A percentile compares a stretch with the other conserved stretches of the same genome.
Evolutionary conservation across 2,113 vertebrate species (phyloP).

Genomic region (Dromaius novaehollandiae): DNA sequence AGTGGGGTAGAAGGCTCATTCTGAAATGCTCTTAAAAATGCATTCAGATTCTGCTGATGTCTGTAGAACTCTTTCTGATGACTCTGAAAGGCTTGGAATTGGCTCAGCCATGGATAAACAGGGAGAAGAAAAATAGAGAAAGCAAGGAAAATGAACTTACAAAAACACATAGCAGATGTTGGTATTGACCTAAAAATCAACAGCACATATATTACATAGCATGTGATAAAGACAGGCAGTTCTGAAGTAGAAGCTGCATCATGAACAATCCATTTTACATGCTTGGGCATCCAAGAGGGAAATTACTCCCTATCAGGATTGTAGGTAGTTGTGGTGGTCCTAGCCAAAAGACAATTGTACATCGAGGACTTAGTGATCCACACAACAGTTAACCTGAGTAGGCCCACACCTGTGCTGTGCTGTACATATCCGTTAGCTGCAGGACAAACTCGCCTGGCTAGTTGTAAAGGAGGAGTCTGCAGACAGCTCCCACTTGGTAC

Average conservation of each 20-base stretch:
- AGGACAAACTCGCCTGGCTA: no score
- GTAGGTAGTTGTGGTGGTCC: background rate
- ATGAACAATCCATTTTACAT: background rate
- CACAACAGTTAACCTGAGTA: no score
- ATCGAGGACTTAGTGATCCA: no score
- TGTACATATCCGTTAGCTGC: no score
- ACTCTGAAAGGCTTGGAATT: background rate
- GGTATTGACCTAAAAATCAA: background rate
- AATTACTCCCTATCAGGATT: background rate
- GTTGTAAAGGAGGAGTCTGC: no score
- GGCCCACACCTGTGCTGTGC: no score
- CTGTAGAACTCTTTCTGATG: background rate
- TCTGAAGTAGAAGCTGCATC: background rate
- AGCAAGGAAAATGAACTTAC: background rate
- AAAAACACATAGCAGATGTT: background rate
- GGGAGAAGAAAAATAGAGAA: background rate
- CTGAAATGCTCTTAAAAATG: background rate
- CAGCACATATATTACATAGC: background rate
- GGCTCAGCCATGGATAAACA: background rate
- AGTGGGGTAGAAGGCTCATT: background rate
- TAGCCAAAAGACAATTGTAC: no score
- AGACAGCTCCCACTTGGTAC: no score
- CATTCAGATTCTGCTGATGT: slow-evolving; percentile 4
- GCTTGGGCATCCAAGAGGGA: background rate
- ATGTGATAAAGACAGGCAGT: accelerated